Conservation (phyloP, 2,113 vertebrate genomes). For the Lophotis ruficrista region DNA sequence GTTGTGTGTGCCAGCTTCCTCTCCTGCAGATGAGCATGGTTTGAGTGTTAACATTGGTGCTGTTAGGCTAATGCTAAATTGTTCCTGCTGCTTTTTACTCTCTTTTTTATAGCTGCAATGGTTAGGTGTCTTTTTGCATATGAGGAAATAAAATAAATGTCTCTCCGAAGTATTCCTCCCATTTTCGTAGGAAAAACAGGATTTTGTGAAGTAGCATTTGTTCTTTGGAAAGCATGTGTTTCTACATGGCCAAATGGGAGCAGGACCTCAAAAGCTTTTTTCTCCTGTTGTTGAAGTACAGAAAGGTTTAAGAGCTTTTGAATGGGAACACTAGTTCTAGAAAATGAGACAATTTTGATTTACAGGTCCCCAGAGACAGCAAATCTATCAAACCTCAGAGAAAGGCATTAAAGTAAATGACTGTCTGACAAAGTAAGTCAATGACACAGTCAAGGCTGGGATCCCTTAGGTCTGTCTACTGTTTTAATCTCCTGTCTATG, state of each 20-base stretch:
- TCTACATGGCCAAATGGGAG: neutral
- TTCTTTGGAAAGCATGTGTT: neutral
- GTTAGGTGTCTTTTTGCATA: neutral
- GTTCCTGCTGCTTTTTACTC: neutral
- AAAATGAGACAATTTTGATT: neutral
- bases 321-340: neutral
- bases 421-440: neutral
- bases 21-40: neutral
- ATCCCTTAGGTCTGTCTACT: neutral
- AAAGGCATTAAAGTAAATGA: slow-evolving; percentile 6
- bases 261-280: neutral
- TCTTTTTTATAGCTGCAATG: neutral
- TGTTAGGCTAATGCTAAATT: neutral
- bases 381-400: neutral
- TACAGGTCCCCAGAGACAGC: neutral
- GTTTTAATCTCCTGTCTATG: neutral
- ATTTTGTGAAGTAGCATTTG: neutral
- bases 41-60: neutral
- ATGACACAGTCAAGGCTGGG: neutral
- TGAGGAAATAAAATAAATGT: neutral
- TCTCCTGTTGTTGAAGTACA: neutral
- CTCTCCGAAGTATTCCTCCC: neutral
- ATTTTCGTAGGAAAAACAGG: neutral
- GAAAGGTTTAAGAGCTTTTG: neutral
- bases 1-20: neutral